phyloP scores from a whole-genome alignment of 2,888 invertebrate species.

The Chloroclysta siterata region DNA sequence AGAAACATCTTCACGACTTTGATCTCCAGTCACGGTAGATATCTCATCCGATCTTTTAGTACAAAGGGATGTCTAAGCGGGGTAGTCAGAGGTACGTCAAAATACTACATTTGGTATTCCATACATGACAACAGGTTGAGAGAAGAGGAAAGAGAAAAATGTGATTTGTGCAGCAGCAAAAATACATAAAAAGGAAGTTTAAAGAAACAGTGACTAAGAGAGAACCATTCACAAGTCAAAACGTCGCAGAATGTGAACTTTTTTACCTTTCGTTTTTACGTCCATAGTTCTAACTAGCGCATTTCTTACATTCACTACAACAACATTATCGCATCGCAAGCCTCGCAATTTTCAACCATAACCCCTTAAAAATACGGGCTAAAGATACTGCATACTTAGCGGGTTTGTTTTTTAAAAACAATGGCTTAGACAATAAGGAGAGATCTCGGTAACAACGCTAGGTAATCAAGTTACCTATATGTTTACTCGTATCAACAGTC shows the following conservation, averaged over 20 bases:
- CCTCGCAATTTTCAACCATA: conserved; percentile 18
- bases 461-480: conserved; percentile 45
- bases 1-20: no score
- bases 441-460: conserved; percentile 55
- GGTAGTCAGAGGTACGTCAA: no score
- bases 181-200: no score
- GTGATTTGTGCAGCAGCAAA: no score
- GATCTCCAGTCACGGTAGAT: no score
- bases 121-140: no score
- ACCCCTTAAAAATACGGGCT: conserved; percentile 6
- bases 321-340: conserved; percentile 7
- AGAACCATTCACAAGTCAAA: neutral
- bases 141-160: no score
- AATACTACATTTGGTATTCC: no score
- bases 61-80: no score
- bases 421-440: conserved; percentile 61
- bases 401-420: conserved; percentile 58
- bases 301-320: conserved; percentile 47
- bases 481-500: conserved; percentile 33
- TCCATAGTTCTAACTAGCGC: conserved; percentile 45
- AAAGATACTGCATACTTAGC: conserved; percentile 6
- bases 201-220: neutral
- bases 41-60: no score
- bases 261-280: conserved; percentile 2
- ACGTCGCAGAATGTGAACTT: neutral